These are phyloP conservation scores for Semotilus atromaculatus DNA, from an alignment of 2,797 vertebrate species.

Conservation along the genomic window DNA sequence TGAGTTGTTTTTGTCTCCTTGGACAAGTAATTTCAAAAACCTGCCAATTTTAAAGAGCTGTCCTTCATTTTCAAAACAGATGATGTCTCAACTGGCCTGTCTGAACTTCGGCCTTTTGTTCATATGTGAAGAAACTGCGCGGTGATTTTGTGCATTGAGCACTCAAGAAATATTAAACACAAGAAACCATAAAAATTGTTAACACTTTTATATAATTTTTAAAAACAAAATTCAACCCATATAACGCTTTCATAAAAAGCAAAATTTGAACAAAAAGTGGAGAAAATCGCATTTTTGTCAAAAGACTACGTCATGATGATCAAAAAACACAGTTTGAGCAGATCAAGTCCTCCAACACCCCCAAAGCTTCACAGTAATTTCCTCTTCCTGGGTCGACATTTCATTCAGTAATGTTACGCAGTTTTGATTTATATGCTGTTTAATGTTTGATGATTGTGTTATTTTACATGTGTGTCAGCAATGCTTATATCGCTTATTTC, in stretches of 20 bases:
- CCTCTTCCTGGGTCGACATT: too few relatives aligned
- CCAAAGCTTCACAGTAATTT: too few relatives aligned
- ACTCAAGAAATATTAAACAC: constrained; percentile 31
- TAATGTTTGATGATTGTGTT: background rate
- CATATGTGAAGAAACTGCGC: background rate
- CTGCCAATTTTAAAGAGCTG: constrained; percentile 15
- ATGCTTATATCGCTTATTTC: background rate
- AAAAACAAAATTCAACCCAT: background rate
- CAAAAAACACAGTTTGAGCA: too few relatives aligned
- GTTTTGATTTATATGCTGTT: too few relatives aligned
- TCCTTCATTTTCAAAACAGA: constrained; percentile 21
- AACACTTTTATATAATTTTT: too few relatives aligned
- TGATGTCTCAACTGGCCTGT: constrained; percentile 1
- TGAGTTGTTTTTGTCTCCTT: background rate
- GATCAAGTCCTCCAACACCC: too few relatives aligned
- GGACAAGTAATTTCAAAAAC: background rate
- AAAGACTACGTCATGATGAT: too few relatives aligned
- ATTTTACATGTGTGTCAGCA: background rate
- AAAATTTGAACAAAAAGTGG: too few relatives aligned
- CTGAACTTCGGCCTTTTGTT: constrained; percentile 17
- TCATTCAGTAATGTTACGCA: too few relatives aligned
- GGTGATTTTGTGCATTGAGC: background rate
- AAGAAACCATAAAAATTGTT: background rate
- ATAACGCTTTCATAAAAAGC: too few relatives aligned
- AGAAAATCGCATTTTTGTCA: too few relatives aligned